A percentile compares a stretch with the other conserved stretches of the same genome.
phyloP scores from a whole-genome alignment of 2,888 invertebrate species.

The Cheilosia scutellata region DNA sequence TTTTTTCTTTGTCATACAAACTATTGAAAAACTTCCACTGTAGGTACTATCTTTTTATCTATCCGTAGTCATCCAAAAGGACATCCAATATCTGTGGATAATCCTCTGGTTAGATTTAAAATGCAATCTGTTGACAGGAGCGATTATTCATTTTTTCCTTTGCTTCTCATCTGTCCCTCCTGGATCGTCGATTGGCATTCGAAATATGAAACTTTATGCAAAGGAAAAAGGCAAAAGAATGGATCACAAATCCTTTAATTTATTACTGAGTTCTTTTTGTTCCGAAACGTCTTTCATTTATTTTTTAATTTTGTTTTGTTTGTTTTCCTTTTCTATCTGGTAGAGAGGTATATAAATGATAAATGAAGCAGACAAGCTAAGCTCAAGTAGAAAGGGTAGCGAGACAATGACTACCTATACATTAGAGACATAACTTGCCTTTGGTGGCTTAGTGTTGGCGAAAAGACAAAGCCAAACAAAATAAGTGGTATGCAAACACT shows the following conservation, averaged over 20 bases:
- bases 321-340: constrained; percentile 4
- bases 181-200: constrained; percentile 58
- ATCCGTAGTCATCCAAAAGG: constrained; percentile 52
- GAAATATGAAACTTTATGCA: constrained; percentile 66
- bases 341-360: constrained; percentile 37
- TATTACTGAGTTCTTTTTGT: constrained; percentile 62
- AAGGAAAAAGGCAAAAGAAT: constrained; percentile 27
- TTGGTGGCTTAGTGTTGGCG: constrained; percentile 47
- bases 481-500: too few relatives aligned
- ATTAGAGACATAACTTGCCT: constrained; percentile 48
- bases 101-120: constrained; percentile 71
- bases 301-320: constrained; percentile 1
- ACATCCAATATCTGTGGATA: constrained; percentile 70
- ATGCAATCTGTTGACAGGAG: constrained; percentile 73
- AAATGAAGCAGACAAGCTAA: constrained; percentile 60
- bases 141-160: constrained; percentile 65
- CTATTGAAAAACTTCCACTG: constrained; percentile 19
- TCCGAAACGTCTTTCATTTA: constrained; percentile 42
- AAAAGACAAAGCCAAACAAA: constrained; percentile 17
- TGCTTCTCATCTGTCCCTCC: background rate
- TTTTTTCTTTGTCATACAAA: constrained; percentile 31
- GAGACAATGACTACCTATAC: constrained; percentile 45
- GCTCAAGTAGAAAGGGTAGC: constrained; percentile 27
- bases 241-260: constrained; percentile 70
- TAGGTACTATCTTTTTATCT: constrained; percentile 6